phyloP scores from a whole-genome alignment of 2,888 invertebrate species.

The Mythimna impura region DNA sequence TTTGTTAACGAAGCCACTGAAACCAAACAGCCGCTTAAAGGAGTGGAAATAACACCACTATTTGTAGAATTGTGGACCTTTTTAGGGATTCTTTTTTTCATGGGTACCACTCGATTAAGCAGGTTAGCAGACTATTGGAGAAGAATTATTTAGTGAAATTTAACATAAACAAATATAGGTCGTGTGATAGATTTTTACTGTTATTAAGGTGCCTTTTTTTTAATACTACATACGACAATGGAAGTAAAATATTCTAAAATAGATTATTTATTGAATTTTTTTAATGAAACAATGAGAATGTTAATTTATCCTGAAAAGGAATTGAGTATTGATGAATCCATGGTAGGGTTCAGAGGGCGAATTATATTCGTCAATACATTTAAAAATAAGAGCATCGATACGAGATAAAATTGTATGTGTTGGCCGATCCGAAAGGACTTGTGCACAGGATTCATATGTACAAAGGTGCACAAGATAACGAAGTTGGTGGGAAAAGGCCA shows the following conservation, averaged over 20 bases:
- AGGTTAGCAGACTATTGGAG: conserved; percentile 13
- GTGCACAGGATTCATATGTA: too few species aligned
- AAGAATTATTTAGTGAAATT: neutral
- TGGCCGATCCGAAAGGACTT: too few species aligned
- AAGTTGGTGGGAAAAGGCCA: too few species aligned
- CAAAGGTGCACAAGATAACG: too few species aligned
- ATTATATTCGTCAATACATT: too few species aligned
- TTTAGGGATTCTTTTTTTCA: conserved; percentile 9
- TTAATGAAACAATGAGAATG: too few species aligned
- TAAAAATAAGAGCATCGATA: too few species aligned
- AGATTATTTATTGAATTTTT: too few species aligned
- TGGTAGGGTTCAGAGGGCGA: too few species aligned
- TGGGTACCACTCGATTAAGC: conserved; percentile 9
- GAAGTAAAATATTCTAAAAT: neutral
- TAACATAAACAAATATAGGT: conserved; percentile 23
- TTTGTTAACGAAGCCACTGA: neutral
- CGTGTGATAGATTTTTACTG: conserved; percentile 25
- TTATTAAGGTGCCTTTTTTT: conserved; percentile 21
- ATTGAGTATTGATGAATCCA: too few species aligned
- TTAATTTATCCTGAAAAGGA: too few species aligned
- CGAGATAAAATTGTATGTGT: too few species aligned
- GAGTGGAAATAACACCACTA: conserved; percentile 7
- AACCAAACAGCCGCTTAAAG: conserved; percentile 13
- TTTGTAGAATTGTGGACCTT: neutral
- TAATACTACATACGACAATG: neutral